Evolutionary conservation across 2,888 invertebrate genomes (phyloP), one percentile per base, ranked within the genome.

Genomic region (Reticulitermes lucifugus): DNA sequence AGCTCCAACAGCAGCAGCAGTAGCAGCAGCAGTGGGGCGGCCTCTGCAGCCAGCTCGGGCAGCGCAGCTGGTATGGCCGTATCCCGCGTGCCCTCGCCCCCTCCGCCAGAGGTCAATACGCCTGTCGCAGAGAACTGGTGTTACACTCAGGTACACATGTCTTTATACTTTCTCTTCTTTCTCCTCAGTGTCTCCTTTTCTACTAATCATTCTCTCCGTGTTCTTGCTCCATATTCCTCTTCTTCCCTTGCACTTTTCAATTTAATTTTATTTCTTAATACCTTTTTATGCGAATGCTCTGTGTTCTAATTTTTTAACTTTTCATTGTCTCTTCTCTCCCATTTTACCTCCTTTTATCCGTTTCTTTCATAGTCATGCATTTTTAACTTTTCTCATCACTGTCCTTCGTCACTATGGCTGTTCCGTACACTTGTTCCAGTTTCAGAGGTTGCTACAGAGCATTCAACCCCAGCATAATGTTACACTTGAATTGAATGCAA

Each of bases 71-170:
- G 96, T 93, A 97, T 97, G 97, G 97, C 98, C 93, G 97, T 98
- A 92, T 97, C 97, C 93, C 96, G 98, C 91, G 98, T 98, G 91
- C 98, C 98, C 91, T 98, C 98, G 93, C 98, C 98, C 91, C 96
- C 96, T 89, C 96, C 98, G 90, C 96, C 96, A 92, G 97, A 97
- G 95, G 96, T 96, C 91, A 97, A 97, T 93, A 97, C 97, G 90
- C 99, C 99, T 90, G 98, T 99, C 89, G 99, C 99, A 87, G 99
- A 99, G 93, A 99, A 99, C 94, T 99, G 99, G 99, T 99, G 99
- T 94, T 99, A 99, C 92, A 99, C 99, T 91, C 98, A 99, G 96
- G 98, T 98, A 93, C n/a, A 10, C 4, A 14, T 22, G n/a, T 65
- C n/a, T 25, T 65, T 7, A n/a, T n/a, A 3, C 65, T 25, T 65